phyloP scores from a whole-genome alignment of 1,140 invertebrate genomes.

The Macrosteles quadrilineatus region DNA sequence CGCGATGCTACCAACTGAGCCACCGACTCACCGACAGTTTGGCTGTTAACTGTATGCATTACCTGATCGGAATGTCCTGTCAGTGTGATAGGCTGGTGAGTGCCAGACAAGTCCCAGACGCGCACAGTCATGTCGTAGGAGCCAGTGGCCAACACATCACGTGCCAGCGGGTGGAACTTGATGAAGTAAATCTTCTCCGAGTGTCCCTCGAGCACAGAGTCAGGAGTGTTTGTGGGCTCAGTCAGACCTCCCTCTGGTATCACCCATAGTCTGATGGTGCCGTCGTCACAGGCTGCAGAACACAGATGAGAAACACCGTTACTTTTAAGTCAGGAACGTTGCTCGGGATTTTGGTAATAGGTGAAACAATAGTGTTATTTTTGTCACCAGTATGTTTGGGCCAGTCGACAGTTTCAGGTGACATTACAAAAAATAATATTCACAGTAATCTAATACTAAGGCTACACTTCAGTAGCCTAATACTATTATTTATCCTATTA shows the following conservation, averaged over 20 bases:
- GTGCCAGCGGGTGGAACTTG: conserved; percentile 86
- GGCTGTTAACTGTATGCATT: neutral
- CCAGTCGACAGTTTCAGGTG: too few relatives aligned
- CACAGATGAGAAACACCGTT: conserved; percentile 22
- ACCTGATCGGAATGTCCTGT: conserved; percentile 73
- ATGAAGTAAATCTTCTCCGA: conserved; percentile 90
- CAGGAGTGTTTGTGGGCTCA: conserved; percentile 68
- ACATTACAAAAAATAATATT: too few relatives aligned
- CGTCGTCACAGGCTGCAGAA: conserved; percentile 80
- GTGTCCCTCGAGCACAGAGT: conserved; percentile 66
- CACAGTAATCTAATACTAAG: too few relatives aligned
- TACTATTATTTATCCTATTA: too few relatives aligned
- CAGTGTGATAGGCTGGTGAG: conserved; percentile 57
- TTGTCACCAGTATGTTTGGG: too few relatives aligned
- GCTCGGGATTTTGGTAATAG: too few relatives aligned
- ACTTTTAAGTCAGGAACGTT: neutral
- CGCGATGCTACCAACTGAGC: too few relatives aligned
- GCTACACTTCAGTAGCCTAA: too few relatives aligned
- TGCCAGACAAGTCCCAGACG: conserved; percentile 71
- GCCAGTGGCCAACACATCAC: conserved; percentile 80
- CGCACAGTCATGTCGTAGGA: conserved; percentile 90
- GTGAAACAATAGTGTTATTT: too few relatives aligned
- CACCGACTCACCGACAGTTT: too few relatives aligned
- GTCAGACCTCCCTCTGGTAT: conserved; percentile 69
- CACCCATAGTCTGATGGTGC: conserved; percentile 84